A percentile compares a stretch with the other conserved stretches of the same genome.
Conservation (phyloP, 2,888 invertebrate genomes). For the Lasioglossum malachurum region DNA sequence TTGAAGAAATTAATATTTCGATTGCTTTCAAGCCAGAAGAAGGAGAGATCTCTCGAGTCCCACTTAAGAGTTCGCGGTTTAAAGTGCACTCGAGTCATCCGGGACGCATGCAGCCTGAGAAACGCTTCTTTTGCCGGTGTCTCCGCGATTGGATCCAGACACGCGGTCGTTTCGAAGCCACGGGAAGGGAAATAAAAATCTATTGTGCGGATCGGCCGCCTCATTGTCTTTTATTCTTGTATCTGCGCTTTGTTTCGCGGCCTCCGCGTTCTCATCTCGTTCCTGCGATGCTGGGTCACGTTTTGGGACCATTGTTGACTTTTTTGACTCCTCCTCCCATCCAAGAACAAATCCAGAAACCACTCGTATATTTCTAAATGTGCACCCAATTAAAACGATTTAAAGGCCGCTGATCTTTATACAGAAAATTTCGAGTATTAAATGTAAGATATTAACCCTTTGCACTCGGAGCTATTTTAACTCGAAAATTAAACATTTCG, state of each 20-base stretch:
- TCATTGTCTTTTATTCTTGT: slow-evolving; percentile 37
- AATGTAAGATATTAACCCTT: not conserved
- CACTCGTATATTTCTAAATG: not conserved
- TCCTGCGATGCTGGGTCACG: slow-evolving; percentile 3
- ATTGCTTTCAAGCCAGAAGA: not conserved
- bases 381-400: not conserved
- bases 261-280: slow-evolving; percentile 30
- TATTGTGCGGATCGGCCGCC: slow-evolving; percentile 37
- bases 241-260: slow-evolving; percentile 44
- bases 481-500: too few species aligned
- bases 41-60: slow-evolving; percentile 38
- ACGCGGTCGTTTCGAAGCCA: slow-evolving; percentile 16
- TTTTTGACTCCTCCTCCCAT: not conserved
- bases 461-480: too few species aligned
- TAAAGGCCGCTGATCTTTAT: not conserved
- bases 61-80: slow-evolving; percentile 43
- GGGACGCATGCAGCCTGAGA: slow-evolving; percentile 39
- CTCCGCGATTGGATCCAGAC: slow-evolving; percentile 35
- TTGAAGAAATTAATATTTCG: slow-evolving; percentile 4
- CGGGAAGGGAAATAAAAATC: slow-evolving; percentile 60
- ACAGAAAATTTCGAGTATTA: not conserved
- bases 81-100: slow-evolving; percentile 40
- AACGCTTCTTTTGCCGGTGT: slow-evolving; percentile 25
- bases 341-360: not conserved
- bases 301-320: not conserved